A percentile compares a stretch with the other conserved stretches of the same genome.
Conservation (phyloP, 2,113 vertebrate genomes). For the Verasper variegatus region DNA sequence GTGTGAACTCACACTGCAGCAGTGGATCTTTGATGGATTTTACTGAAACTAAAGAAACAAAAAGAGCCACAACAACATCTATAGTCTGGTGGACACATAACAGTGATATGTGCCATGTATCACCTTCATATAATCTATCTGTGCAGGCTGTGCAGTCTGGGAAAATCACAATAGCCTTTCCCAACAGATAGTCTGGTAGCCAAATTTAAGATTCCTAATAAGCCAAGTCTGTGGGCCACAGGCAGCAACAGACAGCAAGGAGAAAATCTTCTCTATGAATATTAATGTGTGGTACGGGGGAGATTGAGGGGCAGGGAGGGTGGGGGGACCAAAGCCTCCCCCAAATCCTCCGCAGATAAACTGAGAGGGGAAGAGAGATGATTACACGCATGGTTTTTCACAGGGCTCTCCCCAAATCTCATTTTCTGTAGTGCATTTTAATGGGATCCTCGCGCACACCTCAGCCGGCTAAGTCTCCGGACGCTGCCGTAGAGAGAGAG, state of each 20-base stretch:
- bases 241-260: constrained; percentile 71
- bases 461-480: constrained; percentile 59
- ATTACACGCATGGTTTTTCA: constrained; percentile 85
- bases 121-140: constrained; percentile 19
- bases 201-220: constrained; percentile 64
- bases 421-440: constrained; percentile 85
- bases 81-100: background rate
- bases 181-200: constrained; percentile 54
- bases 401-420: constrained; percentile 80
- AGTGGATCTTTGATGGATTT: background rate
- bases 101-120: background rate
- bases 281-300: constrained; percentile 79
- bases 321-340: constrained; percentile 69
- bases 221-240: constrained; percentile 67
- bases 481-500: constrained; percentile 37
- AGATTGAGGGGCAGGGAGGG: constrained; percentile 59
- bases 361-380: constrained; percentile 80
- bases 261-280: constrained; percentile 82
- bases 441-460: constrained; percentile 72
- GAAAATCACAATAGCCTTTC: constrained; percentile 61
- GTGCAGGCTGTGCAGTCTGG: constrained; percentile 20
- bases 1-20: constrained; percentile 1
- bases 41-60: background rate
- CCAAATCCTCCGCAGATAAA: constrained; percentile 81
- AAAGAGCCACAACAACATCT: background rate